These are phyloP conservation scores for Cottoperca gobio DNA, from an alignment of 2,797 vertebrate species.

Conservation along the genomic window DNA sequence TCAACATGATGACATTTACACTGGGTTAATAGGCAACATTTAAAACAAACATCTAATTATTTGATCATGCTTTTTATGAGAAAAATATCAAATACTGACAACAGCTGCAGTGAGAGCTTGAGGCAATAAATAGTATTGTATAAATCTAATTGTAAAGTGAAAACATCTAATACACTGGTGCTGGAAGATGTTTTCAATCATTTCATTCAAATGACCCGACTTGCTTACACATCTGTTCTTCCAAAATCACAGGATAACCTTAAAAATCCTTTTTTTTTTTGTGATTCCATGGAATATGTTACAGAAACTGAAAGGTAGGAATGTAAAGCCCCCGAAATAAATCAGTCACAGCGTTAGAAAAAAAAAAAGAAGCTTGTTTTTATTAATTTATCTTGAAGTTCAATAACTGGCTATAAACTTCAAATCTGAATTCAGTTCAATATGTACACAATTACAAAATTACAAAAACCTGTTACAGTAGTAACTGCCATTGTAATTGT, in stretches of 20 bases:
- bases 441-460: conserved; percentile 31
- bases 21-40: too few relatives aligned
- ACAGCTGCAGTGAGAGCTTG: too few relatives aligned
- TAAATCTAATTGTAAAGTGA: too few relatives aligned
- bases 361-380: conserved; percentile 15
- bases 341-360: conserved; percentile 16
- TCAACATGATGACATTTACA: too few relatives aligned
- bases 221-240: neutral
- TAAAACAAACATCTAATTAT: too few relatives aligned
- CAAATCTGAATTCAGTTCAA: conserved; percentile 7
- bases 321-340: neutral
- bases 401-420: conserved; percentile 1
- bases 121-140: too few relatives aligned
- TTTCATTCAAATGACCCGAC: neutral
- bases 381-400: conserved; percentile 35
- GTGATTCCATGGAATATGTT: neutral
- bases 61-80: too few relatives aligned
- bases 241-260: neutral
- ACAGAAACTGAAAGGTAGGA: neutral
- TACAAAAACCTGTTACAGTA: conserved; percentile 6
- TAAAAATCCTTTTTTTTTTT: neutral
- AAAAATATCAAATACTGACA: too few relatives aligned
- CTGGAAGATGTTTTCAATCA: too few relatives aligned
- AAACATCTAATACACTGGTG: too few relatives aligned
- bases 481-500: neutral